Percentiles rank a stretch among this genome's conserved stretches.
Evolutionary conservation across 1,140 invertebrate genomes (phyloP).

Genomic region (Mamestra configurata): DNA sequence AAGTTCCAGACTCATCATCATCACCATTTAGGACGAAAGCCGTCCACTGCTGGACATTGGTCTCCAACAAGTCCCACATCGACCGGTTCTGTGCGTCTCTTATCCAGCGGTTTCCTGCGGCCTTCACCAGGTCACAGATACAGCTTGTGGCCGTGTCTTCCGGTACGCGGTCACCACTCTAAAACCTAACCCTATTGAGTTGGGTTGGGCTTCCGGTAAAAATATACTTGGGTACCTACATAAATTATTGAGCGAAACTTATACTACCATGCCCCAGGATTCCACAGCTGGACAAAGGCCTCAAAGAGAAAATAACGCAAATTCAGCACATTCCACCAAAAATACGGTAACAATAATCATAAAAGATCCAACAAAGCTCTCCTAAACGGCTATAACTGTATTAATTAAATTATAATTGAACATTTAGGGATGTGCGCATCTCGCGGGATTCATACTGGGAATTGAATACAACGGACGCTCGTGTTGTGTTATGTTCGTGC

Average conservation of each 20-base stretch:
- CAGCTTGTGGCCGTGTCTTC: too few relatives aligned
- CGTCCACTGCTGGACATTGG: too few relatives aligned
- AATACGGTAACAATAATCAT: slow-evolving; percentile 19
- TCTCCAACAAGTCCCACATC: too few relatives aligned
- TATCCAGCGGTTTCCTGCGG: too few relatives aligned
- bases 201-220: too few relatives aligned
- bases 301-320: background rate
- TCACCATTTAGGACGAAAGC: too few relatives aligned
- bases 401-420: slow-evolving; percentile 35
- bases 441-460: slow-evolving; percentile 18
- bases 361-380: background rate
- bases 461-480: slow-evolving; percentile 5
- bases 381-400: slow-evolving; percentile 22
- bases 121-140: too few relatives aligned
- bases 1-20: too few relatives aligned
- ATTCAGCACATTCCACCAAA: background rate
- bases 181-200: too few relatives aligned
- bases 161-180: too few relatives aligned
- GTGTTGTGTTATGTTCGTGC: background rate
- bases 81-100: too few relatives aligned
- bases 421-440: slow-evolving; percentile 24
- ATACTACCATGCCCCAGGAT: background rate
- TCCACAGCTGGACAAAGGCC: background rate
- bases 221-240: too few relatives aligned
- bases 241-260: background rate